Evolutionary conservation across 2,888 invertebrate genomes (phyloP).

Genomic region (Eucera pruinosa): DNA sequence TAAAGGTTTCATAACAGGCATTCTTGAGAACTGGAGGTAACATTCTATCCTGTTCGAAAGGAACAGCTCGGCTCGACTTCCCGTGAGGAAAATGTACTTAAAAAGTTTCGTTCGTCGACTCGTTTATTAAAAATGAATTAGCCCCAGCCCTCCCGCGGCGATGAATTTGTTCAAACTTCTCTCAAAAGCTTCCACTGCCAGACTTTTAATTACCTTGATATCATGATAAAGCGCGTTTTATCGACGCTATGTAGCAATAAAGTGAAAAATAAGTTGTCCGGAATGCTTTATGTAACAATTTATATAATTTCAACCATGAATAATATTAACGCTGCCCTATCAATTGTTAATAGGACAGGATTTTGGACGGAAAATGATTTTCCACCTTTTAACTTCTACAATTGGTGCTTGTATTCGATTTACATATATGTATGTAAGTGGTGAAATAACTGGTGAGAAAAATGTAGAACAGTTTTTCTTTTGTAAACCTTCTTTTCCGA

Average conservation of each 20-base stretch:
- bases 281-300: too few species aligned
- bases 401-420: too few species aligned
- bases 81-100: constrained; percentile 74
- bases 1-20: constrained; percentile 74
- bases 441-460: too few species aligned
- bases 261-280: constrained; percentile 10
- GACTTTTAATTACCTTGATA: constrained; percentile 68
- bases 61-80: constrained; percentile 46
- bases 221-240: constrained; percentile 31
- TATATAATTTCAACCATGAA: neutral
- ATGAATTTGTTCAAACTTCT: constrained; percentile 78
- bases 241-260: constrained; percentile 6
- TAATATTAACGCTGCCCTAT: neutral
- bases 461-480: too few species aligned
- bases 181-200: constrained; percentile 49
- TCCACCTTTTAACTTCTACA: too few species aligned
- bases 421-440: too few species aligned
- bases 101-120: constrained; percentile 77
- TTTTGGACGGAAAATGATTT: too few species aligned
- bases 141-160: constrained; percentile 67
- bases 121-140: constrained; percentile 82
- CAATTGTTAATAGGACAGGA: neutral
- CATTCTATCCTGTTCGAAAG: constrained; percentile 51
- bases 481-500: too few species aligned
- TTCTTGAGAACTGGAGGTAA: constrained; percentile 69